Evolutionary conservation across 30 jellyfish, hydroid and myxozoan genomes (phyloP), one percentile per base, ranked within the genome.

Genomic region (Cassiopea xamachana): DNA sequence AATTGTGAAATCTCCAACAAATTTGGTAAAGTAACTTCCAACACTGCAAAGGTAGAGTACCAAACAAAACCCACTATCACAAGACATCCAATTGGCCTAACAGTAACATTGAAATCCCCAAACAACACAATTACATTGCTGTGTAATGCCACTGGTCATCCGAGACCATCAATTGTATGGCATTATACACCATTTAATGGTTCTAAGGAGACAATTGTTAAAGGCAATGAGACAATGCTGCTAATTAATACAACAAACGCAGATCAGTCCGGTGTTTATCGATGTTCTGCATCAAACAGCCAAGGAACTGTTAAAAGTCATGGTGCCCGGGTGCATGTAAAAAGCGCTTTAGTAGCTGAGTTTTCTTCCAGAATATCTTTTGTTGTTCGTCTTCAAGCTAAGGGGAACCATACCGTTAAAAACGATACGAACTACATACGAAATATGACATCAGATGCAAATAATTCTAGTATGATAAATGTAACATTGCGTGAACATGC

Each of bases 61-160:
- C 55, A 85, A 45, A 86, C 68, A 48, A 60, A 17, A 71, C 97
- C 97, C 39, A 47, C 39, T 16, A 83, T 91, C 51, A 67, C 82
- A n/a, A 44, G 1, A 46, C 94, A 91, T 60, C 97, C 97, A 16
- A 73, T 48, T 68, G 94, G 59, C 70, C 51, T 45, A 7, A 84
- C 64, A 8, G 73, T 75, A 68, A 55, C 79, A 45, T 1, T 84
- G 73, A 80, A 84, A 45, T 70, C 87, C 14, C 91, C 92, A 7
- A 39, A 87, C 19, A 44, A 91, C 7, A 44, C 47, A 39, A 77
- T 81, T 39, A 12, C 48, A 7, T 64, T 91, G 68, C 50, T 48
- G 27, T 91, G 97, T 79, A 91, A 91, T 47, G 88, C 91, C 1
- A 84, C 97, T 45, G 93, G 91, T n/a, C 13, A 12, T 3, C 94